phyloP scores from a whole-genome alignment of 2,888 invertebrate species.

The Kryphioiulus occultus region DNA sequence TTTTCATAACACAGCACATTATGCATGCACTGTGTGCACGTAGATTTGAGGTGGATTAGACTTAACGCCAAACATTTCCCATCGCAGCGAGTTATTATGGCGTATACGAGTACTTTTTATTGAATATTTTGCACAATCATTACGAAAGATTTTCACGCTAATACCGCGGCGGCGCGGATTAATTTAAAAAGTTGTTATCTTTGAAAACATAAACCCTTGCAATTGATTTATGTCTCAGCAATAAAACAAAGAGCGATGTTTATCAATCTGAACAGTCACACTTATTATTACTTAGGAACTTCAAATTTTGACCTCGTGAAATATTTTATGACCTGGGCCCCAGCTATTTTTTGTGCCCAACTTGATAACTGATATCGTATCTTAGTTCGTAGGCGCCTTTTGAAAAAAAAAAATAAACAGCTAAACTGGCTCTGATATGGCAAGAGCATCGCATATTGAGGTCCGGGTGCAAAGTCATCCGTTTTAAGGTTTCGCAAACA shows the following conservation, averaged over 20 bases:
- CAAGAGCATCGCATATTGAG: no score
- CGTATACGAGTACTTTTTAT: background rate
- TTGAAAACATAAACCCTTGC: background rate
- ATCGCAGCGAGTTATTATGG: background rate
- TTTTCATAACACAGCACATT: background rate
- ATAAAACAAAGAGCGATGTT: background rate
- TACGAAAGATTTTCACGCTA: background rate
- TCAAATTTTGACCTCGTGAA: no score
- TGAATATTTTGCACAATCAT: conserved; percentile 24
- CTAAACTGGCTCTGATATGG: no score
- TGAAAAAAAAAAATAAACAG: no score
- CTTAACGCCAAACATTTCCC: background rate
- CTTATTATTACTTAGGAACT: no score
- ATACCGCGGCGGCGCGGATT: background rate
- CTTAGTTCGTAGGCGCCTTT: background rate
- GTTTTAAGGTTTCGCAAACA: no score
- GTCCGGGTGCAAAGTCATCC: no score
- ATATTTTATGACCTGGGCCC: no score
- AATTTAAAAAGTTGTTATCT: background rate
- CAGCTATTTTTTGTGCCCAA: background rate
- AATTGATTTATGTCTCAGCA: background rate
- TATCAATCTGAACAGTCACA: background rate
- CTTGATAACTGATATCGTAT: background rate
- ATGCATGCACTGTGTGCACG: background rate
- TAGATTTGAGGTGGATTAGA: background rate